Conservation (phyloP, 2,888 invertebrate species). For the Tenthredo notha region DNA sequence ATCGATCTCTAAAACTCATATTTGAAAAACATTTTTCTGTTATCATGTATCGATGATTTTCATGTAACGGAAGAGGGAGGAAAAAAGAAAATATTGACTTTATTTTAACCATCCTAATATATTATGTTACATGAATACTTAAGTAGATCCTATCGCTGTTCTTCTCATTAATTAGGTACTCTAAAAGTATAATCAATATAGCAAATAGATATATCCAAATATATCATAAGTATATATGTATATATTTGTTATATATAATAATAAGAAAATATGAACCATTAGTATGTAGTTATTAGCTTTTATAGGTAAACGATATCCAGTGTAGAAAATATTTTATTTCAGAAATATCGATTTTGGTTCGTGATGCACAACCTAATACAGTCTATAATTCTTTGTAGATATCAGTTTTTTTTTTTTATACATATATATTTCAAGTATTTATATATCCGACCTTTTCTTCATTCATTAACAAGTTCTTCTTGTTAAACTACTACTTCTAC, state of each 20-base stretch:
- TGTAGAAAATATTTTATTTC: constrained; percentile 15
- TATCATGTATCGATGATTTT: too few species aligned
- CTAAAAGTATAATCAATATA: background rate
- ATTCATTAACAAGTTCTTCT: constrained; percentile 10
- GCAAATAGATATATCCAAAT: background rate
- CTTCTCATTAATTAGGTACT: constrained; percentile 3
- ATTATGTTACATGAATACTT: background rate
- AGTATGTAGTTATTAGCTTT: constrained; percentile 1
- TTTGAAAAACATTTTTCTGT: too few species aligned
- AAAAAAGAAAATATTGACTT: too few species aligned
- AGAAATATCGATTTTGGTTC: constrained; percentile 39
- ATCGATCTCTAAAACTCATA: too few species aligned
- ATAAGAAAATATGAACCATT: constrained; percentile 37
- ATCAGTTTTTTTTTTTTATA: constrained; percentile 5
- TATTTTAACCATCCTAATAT: background rate
- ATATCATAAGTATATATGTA: background rate
- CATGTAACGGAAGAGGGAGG: too few species aligned
- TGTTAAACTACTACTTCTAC: constrained; percentile 9
- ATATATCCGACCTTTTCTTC: background rate
- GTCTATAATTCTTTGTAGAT: constrained; percentile 38
- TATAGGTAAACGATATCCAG: constrained; percentile 17
- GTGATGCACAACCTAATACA: constrained; percentile 40
- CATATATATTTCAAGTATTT: constrained; percentile 12
- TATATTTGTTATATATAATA: background rate
- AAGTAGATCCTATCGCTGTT: constrained; percentile 12